Conservation (phyloP, 2,113 vertebrate genomes). For the Cettia cetti region DNA sequence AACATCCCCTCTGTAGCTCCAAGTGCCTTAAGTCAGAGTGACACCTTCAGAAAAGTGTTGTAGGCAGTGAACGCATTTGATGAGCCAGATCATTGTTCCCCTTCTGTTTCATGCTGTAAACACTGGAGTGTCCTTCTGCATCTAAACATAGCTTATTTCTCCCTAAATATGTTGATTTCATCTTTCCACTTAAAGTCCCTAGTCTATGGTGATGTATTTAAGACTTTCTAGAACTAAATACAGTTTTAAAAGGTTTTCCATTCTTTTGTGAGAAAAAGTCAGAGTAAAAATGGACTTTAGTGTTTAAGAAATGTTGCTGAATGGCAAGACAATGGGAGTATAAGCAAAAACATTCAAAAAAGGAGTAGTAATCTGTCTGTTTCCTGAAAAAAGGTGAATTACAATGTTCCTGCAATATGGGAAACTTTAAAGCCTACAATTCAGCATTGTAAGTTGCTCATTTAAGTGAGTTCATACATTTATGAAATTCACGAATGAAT, state of each 20-base stretch:
- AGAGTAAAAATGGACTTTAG: background rate
- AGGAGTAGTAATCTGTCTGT: background rate
- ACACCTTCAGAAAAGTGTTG: background rate
- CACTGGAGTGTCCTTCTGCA: background rate
- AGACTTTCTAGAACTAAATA: background rate
- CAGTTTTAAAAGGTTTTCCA: background rate
- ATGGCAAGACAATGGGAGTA: background rate
- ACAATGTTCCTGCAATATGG: background rate
- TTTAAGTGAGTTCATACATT: background rate
- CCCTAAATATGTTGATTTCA: background rate
- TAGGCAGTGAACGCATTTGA: background rate
- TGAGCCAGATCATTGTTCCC: background rate
- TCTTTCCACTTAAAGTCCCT: background rate
- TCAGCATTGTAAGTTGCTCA: background rate
- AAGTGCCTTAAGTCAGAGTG: background rate
- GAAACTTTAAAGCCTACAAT: background rate
- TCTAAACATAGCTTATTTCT: background rate
- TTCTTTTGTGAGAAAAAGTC: background rate
- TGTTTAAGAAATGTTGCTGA: background rate
- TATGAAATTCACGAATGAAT: background rate
- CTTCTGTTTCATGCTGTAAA: background rate
- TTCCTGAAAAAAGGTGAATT: background rate
- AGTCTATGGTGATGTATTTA: background rate
- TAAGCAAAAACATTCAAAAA: background rate
- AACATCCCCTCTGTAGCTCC: background rate